Conservation (phyloP, 1,140 invertebrate genomes). For the Zaprionus ghesquierei region DNA sequence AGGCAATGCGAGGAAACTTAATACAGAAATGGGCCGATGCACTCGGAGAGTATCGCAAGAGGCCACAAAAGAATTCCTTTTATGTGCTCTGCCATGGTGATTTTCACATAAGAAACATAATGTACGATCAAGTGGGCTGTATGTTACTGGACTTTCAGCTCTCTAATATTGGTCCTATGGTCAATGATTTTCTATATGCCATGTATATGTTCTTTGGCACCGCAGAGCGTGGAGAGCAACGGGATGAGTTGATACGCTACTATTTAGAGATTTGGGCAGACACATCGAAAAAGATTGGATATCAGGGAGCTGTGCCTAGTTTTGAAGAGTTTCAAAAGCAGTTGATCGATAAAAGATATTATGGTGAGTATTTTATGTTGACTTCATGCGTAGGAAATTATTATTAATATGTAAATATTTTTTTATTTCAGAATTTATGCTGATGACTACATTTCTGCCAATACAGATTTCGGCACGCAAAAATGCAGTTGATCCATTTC, state of each 20-base stretch:
- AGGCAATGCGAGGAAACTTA: conserved; percentile 1
- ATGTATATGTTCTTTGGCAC: conserved; percentile 40
- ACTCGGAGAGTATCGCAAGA: conserved; percentile 22
- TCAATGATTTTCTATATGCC: conserved; percentile 45
- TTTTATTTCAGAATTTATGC: conserved; percentile 10
- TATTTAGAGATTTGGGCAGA: conserved; percentile 26
- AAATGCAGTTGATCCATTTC: conserved; percentile 19
- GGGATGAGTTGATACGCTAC: conserved; percentile 29
- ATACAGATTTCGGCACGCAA: conserved; percentile 21
- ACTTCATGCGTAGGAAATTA: background rate
- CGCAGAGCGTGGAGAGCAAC: conserved; percentile 15
- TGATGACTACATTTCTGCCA: conserved; percentile 26
- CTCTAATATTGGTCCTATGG: conserved; percentile 30
- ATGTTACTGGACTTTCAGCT: conserved; percentile 48
- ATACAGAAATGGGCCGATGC: conserved; percentile 16
- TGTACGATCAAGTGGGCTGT: conserved; percentile 38
- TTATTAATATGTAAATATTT: background rate
- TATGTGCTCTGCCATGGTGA: conserved; percentile 54
- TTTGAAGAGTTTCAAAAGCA: conserved; percentile 29
- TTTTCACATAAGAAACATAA: conserved; percentile 45
- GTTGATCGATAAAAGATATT: conserved; percentile 15
- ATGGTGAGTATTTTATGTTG: background rate
- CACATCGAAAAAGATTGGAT: conserved; percentile 26
- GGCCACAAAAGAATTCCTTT: background rate
- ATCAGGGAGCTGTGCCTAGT: conserved; percentile 5